Evolutionary conservation across 2,888 invertebrate species (phyloP).

Genomic region (Zaprionus bogoriensis): DNA sequence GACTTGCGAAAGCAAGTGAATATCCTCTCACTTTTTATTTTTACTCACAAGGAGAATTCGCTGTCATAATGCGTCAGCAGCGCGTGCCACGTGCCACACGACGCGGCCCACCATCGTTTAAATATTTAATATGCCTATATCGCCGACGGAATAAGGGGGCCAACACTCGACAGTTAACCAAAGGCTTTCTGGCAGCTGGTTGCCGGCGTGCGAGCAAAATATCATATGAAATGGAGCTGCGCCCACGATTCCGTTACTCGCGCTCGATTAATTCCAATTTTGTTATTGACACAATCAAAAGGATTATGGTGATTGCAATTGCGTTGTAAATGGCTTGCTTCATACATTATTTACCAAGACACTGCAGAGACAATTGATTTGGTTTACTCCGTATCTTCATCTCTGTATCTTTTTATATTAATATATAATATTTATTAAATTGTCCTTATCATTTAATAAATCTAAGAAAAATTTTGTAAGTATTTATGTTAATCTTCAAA

Average conservation of each 20-base stretch:
- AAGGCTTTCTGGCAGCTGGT: no score
- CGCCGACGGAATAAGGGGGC: not conserved
- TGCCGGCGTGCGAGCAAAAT: not conserved
- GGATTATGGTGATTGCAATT: slow-evolving; percentile 11
- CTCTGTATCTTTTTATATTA: no score
- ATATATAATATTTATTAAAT: no score
- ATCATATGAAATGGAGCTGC: not conserved
- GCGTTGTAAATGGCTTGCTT: not conserved
- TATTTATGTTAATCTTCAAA: no score
- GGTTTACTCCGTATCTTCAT: no score
- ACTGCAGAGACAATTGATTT: no score
- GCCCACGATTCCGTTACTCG: no score
- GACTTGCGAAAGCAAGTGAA: not conserved
- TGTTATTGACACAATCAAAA: slow-evolving; percentile 13
- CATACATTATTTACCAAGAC: no score
- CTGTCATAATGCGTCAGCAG: slow-evolving; percentile 59
- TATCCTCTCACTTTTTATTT: not conserved
- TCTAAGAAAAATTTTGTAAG: no score
- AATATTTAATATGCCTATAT: slow-evolving; percentile 43
- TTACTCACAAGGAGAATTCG: slow-evolving; percentile 12
- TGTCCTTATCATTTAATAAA: no score
- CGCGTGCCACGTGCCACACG: slow-evolving; percentile 39
- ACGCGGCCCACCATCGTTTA: slow-evolving; percentile 23
- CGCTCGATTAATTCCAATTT: slow-evolving; percentile 6
- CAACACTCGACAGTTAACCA: slow-evolving; percentile 26